Evolutionary conservation across 2,888 invertebrate species (phyloP).

Genomic region (Leucophenga montana): DNA sequence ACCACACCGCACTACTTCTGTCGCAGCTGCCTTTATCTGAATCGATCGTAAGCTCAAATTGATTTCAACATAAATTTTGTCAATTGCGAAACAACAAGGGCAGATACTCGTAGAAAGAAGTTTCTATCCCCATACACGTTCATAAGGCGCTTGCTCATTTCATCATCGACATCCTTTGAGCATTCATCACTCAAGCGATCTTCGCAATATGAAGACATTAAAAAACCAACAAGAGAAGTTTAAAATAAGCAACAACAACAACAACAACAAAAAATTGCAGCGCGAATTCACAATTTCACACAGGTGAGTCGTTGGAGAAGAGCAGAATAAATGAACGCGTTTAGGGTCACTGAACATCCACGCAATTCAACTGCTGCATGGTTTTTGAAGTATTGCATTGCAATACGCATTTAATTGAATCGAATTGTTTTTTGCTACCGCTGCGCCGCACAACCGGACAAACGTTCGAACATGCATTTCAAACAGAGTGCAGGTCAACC

Average conservation of each 20-base stretch:
- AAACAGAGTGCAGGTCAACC: neutral
- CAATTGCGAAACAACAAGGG: neutral
- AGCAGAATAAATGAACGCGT: slow-evolving; percentile 19
- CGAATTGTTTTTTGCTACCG: slow-evolving; percentile 63
- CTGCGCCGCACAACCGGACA: too few relatives aligned
- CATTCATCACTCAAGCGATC: neutral
- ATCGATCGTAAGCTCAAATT: neutral
- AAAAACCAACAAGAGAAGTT: slow-evolving; percentile 13
- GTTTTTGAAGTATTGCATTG: slow-evolving; percentile 63
- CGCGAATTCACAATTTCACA: neutral
- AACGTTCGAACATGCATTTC: slow-evolving; percentile 16
- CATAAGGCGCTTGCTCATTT: neutral
- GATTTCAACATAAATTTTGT: slow-evolving; percentile 17
- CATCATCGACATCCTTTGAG: neutral
- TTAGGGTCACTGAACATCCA: slow-evolving; percentile 44
- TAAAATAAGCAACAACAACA: neutral
- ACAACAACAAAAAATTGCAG: neutral
- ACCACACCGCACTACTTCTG: too few relatives aligned
- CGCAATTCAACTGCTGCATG: slow-evolving; percentile 39
- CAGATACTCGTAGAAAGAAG: neutral
- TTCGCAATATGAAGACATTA: slow-evolving; percentile 15
- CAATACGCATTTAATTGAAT: slow-evolving; percentile 72
- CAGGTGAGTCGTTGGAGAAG: neutral
- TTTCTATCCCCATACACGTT: too few relatives aligned
- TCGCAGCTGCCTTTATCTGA: too few relatives aligned